Conservation (phyloP, 2,888 invertebrate species). For the Taphrorychus bicolor region DNA sequence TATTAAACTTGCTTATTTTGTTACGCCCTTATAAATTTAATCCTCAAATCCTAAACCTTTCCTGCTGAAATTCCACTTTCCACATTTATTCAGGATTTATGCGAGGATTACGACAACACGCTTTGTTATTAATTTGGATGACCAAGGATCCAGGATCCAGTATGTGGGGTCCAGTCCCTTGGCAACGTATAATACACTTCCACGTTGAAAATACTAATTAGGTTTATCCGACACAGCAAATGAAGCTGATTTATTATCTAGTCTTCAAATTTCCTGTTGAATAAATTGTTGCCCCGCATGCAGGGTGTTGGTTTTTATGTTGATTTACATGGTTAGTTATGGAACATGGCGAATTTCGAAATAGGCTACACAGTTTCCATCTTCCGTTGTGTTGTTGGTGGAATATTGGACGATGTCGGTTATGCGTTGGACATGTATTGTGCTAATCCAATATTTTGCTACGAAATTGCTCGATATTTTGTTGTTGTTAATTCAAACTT, state of each 20-base stretch:
- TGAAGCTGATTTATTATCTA: not conserved
- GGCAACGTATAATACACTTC: not conserved
- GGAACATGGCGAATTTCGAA: not conserved
- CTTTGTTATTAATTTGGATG: constrained; percentile 3
- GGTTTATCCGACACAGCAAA: not conserved
- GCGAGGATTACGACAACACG: not conserved
- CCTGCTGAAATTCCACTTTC: not conserved
- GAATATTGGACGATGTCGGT: no score
- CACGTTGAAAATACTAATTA: not conserved
- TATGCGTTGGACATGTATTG: no score
- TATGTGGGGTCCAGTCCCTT: not conserved
- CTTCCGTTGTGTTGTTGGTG: no score
- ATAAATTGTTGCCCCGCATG: not conserved
- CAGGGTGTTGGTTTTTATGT: not conserved
- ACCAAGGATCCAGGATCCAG: not conserved
- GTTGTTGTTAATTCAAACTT: no score
- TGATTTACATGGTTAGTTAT: not conserved
- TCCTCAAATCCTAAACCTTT: not conserved
- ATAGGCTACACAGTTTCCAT: not conserved
- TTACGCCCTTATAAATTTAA: no score
- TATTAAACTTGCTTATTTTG: no score
- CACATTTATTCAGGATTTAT: not conserved
- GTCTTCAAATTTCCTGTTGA: not conserved
- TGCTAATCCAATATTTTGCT: no score
- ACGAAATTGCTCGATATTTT: no score